Evolutionary conservation across 2,113 vertebrate genomes (phyloP).

Genomic region (Alces alces): DNA sequence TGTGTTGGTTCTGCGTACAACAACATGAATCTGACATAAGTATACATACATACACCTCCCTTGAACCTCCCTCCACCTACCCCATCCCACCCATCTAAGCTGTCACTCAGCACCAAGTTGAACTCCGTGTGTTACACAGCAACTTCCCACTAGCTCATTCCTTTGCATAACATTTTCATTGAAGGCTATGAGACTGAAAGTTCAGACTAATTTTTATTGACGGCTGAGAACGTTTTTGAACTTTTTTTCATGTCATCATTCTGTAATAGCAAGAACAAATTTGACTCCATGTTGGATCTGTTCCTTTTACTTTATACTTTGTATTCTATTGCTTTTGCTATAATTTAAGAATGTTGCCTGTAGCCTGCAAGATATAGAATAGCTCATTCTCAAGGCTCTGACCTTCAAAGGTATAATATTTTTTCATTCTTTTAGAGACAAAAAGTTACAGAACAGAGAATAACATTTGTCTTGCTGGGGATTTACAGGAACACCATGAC

Average conservation of each 20-base stretch:
- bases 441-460: not conserved
- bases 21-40: not conserved
- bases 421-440: not conserved
- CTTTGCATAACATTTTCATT: not conserved
- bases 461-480: not conserved
- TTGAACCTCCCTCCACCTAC: not conserved
- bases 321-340: not conserved
- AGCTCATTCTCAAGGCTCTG: not conserved
- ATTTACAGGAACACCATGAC: not conserved
- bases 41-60: not conserved
- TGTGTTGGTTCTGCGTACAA: not conserved
- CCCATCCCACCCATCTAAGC: not conserved
- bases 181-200: not conserved
- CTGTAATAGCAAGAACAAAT: not conserved
- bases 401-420: not conserved
- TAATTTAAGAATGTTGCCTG: not conserved
- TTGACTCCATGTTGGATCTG: not conserved
- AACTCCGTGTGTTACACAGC: not conserved
- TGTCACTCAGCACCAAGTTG: not conserved
- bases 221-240: not conserved
- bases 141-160: not conserved
- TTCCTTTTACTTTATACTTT: not conserved
- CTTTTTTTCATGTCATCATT: not conserved
- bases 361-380: not conserved
- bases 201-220: not conserved